phyloP scores from a whole-genome alignment of 1,140 invertebrate genomes.

The Brachionus sp. region DNA sequence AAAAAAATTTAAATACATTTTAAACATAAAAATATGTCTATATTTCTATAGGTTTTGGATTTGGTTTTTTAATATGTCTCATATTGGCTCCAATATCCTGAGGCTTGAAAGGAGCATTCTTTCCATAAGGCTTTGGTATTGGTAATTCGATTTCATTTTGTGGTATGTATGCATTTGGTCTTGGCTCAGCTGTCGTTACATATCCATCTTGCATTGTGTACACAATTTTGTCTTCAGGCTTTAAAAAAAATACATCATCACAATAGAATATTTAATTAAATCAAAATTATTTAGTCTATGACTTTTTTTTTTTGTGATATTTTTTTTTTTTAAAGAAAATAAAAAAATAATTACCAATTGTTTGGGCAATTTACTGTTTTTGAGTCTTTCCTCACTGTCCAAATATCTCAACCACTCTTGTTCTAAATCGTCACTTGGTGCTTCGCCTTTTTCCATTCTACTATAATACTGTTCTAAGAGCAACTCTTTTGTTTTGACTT shows the following conservation, averaged over 20 bases:
- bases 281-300: not conserved
- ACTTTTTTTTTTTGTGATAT: no score
- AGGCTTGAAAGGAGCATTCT: slow-evolving; percentile 59
- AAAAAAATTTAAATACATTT: not conserved
- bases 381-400: slow-evolving; percentile 50
- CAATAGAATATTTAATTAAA: slow-evolving; percentile 47
- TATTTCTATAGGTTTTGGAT: slow-evolving; percentile 60
- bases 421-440: slow-evolving; percentile 54
- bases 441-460: slow-evolving; percentile 52
- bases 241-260: slow-evolving; percentile 47
- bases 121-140: slow-evolving; percentile 59
- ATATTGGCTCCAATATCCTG: slow-evolving; percentile 56
- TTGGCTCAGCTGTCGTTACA: slow-evolving; percentile 57
- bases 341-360: not conserved
- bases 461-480: slow-evolving; percentile 51
- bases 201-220: slow-evolving; percentile 55
- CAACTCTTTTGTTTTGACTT: slow-evolving; percentile 54
- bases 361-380: slow-evolving; percentile 1
- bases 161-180: slow-evolving; percentile 60
- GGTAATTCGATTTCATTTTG: slow-evolving; percentile 58
- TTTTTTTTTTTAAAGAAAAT: not conserved
- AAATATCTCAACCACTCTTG: slow-evolving; percentile 52
- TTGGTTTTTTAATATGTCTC: slow-evolving; percentile 59
- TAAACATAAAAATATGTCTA: slow-evolving; percentile 48
- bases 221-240: slow-evolving; percentile 54